Percentiles rank a stretch among this genome's conserved stretches.
Evolutionary conservation across 2,888 invertebrate genomes (phyloP).

Genomic region (Hypolimnas misippus): DNA sequence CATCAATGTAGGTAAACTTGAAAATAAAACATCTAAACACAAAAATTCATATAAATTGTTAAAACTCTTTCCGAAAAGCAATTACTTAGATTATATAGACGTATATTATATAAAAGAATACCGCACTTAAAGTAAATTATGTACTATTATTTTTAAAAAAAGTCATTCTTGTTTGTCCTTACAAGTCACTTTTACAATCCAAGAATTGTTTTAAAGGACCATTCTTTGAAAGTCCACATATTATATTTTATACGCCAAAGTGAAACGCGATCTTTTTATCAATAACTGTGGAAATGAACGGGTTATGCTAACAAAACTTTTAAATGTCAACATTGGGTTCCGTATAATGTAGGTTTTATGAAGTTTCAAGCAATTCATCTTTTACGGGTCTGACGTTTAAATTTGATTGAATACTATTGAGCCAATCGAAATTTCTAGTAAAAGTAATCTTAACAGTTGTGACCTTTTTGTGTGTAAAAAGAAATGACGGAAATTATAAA

Average conservation of each 20-base stretch:
- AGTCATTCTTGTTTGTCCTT: too few relatives aligned
- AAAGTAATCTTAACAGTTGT: conserved; percentile 26
- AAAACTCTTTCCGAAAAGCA: too few relatives aligned
- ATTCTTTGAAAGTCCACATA: background rate
- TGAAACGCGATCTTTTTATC: conserved; percentile 15
- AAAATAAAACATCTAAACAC: too few relatives aligned
- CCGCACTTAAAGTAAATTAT: too few relatives aligned
- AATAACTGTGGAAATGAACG: conserved; percentile 16
- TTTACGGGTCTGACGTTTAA: conserved; percentile 23
- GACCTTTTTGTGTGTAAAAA: background rate
- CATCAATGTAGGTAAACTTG: too few relatives aligned
- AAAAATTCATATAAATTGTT: too few relatives aligned
- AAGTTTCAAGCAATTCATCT: conserved; percentile 23
- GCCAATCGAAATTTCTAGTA: conserved; percentile 17
- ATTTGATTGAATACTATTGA: conserved; percentile 26
- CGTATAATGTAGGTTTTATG: conserved; percentile 17
- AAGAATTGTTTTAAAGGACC: background rate
- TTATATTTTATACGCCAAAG: background rate
- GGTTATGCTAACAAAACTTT: conserved; percentile 14
- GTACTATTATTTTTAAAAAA: too few relatives aligned
- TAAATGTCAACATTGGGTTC: conserved; percentile 15
- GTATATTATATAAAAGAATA: too few relatives aligned
- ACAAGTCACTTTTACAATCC: background rate
- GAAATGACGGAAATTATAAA: background rate
- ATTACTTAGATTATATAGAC: too few relatives aligned